Evolutionary conservation across 1,140 invertebrate species (phyloP).

Genomic region (Calliphora vicina): DNA sequence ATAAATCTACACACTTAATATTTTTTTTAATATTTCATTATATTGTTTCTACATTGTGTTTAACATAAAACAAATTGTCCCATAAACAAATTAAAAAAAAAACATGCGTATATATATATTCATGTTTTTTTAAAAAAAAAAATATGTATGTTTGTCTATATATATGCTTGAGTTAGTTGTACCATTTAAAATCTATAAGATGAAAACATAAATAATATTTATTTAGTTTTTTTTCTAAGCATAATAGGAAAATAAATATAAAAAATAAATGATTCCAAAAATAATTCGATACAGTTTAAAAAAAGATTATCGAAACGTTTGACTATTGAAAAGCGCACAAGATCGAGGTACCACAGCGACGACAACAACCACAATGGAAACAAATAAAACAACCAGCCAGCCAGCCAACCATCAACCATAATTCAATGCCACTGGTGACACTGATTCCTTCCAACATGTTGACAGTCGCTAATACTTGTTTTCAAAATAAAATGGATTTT

Average conservation of each 20-base stretch:
- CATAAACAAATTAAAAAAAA: neutral
- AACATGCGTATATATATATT: neutral
- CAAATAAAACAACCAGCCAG: neutral
- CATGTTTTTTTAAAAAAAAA: no score
- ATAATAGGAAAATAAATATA: neutral
- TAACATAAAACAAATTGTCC: neutral
- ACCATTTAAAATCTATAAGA: neutral
- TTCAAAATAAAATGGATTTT: neutral
- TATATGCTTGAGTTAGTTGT: no score
- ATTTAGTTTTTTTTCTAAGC: neutral
- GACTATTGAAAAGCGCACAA: neutral
- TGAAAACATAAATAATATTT: neutral
- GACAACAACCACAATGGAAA: neutral
- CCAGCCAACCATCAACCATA: neutral
- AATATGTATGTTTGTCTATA: no score
- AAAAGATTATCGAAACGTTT: neutral
- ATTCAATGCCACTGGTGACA: slow-evolving; percentile 7
- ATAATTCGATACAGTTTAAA: neutral
- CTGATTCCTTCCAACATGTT: neutral
- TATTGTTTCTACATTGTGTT: neutral
- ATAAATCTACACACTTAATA: no score
- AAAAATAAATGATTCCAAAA: neutral
- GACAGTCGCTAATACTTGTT: neutral
- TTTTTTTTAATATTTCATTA: neutral
- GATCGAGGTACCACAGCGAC: neutral